These are phyloP conservation scores for Stenichneumon culpator DNA, from an alignment of 2,888 invertebrate genomes.

Conservation along the genomic window DNA sequence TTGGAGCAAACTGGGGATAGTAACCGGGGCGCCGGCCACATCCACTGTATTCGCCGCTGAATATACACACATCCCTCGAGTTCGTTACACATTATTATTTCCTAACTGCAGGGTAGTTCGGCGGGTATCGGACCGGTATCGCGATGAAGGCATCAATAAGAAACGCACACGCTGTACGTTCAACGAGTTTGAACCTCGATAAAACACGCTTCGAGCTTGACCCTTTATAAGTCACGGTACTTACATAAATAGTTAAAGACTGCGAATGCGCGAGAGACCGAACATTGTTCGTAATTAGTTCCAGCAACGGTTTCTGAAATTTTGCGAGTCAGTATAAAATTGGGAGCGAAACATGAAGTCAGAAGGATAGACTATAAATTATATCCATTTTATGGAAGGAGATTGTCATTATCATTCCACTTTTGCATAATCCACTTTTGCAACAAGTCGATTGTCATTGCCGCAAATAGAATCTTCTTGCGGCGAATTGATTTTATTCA, in stretches of 20 bases:
- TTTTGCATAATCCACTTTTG: too few species aligned
- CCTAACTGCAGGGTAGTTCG: constrained; percentile 56
- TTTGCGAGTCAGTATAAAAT: neutral
- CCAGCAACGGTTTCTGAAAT: neutral
- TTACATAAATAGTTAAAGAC: neutral
- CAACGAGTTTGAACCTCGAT: neutral
- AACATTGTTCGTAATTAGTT: neutral
- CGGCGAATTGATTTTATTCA: too few species aligned
- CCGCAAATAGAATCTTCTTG: too few species aligned
- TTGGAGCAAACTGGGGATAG: constrained; percentile 50
- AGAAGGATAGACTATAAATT: too few species aligned
- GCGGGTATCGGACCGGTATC: constrained; percentile 50
- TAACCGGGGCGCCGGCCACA: constrained; percentile 38
- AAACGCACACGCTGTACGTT: neutral
- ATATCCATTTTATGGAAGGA: too few species aligned
- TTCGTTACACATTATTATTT: constrained; percentile 65
- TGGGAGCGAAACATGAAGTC: too few species aligned
- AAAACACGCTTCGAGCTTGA: neutral
- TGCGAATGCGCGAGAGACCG: neutral
- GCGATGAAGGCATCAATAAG: constrained; percentile 28
- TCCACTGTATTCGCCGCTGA: constrained; percentile 35
- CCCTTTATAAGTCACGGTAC: neutral
- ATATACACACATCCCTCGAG: constrained; percentile 41
- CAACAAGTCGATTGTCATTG: too few species aligned
- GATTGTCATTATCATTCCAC: too few species aligned